Evolutionary conservation across 2,888 invertebrate species (phyloP), one percentile per base, ranked within the genome.

Genomic region (Acleris laterana): DNA sequence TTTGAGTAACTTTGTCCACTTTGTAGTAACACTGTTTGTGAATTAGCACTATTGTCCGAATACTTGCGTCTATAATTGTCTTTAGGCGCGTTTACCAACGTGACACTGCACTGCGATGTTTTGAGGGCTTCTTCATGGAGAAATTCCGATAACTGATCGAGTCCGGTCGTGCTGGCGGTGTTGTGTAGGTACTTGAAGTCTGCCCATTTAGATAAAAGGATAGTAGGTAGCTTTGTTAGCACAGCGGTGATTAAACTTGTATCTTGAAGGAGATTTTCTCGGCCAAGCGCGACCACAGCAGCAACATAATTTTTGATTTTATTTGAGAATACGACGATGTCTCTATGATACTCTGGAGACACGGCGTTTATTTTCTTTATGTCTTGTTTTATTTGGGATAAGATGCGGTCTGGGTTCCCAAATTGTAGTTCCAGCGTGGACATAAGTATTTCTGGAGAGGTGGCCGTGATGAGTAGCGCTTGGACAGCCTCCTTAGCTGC

Each of bases 401-500:
- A 50, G 16, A 75, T 73, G 7, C 32, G 5, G n/a, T 76, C 74
- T 4, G 74, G 72, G 22, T 72, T 71, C 1, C 75, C 74, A 64
- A 72, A 76, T 16, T 61, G 69, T 46, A 76, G 51, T 50, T 73
- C 70, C 7, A 74, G 42, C 16, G 74, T 71, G 0, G 68, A 50
- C 65, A 73, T 70, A 7, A 73, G 19, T 9, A n/a, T 46, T 3
- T 68, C 65, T 5, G 75, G 69, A 4, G 72, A 56, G 1, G 71
- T 67, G 4, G 58, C 70, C 11, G 58, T 63, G 4, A 75, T 72
- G 4, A 75, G 59, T 1, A 72, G 66, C 0, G 72, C 68, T 0
- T 64, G 11, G n/a, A 76, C 76, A 0, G 74, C 63, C 19, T 75
- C 73, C 52, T 69, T 74, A 3, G 76, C 75, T 0, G 65, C 57